phyloP scores from a whole-genome alignment of 2,113 vertebrate species.

The Fregetta grallaria region DNA sequence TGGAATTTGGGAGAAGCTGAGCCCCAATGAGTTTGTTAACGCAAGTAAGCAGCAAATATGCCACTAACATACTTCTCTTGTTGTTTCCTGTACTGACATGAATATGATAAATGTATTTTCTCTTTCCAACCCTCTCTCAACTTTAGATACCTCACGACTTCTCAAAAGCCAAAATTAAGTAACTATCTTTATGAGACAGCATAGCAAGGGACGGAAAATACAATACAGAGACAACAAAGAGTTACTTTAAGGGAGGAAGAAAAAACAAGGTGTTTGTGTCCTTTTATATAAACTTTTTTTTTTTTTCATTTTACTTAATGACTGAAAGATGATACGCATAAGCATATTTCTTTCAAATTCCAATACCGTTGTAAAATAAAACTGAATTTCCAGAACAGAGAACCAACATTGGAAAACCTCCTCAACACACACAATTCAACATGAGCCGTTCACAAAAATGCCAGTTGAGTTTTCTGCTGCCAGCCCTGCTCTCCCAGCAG shows the following conservation, averaged over 20 bases:
- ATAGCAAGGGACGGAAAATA: background rate
- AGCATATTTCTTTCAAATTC: background rate
- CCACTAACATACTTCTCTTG: background rate
- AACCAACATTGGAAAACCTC: background rate
- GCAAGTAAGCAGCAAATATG: background rate
- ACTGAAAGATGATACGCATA: background rate
- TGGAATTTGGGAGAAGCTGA: background rate
- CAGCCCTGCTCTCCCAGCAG: background rate
- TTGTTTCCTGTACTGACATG: background rate
- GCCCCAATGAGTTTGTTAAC: background rate
- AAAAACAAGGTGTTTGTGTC: background rate
- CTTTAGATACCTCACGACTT: background rate
- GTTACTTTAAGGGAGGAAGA: background rate
- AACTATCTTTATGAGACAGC: background rate
- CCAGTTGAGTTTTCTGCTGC: background rate
- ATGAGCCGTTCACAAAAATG: fast-evolving
- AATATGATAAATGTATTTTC: background rate
- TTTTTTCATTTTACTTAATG: background rate
- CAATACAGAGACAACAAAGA: background rate
- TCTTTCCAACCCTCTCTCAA: background rate
- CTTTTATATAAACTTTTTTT: background rate
- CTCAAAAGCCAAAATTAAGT: background rate
- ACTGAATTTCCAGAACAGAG: background rate
- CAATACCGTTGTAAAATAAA: background rate
- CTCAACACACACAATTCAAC: background rate